Percentiles rank a stretch among this genome's conserved stretches.
Conservation (phyloP, 2,113 vertebrate genomes). For the Pagrus major region DNA sequence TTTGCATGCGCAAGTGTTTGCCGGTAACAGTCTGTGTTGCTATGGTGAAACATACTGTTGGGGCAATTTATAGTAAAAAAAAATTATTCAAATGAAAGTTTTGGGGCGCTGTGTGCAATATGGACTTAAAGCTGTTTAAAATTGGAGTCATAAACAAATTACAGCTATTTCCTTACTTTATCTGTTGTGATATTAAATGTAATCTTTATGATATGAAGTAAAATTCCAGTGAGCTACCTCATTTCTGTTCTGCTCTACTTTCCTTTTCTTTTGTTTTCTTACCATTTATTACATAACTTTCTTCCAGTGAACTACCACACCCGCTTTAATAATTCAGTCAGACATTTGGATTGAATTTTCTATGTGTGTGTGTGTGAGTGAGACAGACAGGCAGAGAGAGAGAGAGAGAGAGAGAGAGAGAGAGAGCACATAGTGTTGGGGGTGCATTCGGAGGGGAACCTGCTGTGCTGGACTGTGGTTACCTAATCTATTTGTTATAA, state of each 20-base stretch:
- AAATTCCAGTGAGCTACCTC: not conserved
- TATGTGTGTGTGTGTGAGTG: not conserved
- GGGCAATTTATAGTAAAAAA: not conserved
- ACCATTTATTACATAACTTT: conserved; percentile 29
- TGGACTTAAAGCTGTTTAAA: not conserved
- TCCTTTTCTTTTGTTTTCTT: not conserved
- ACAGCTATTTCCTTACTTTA: not conserved
- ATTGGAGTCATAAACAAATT: not conserved
- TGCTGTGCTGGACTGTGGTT: conserved; percentile 30
- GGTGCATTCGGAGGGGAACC: not conserved
- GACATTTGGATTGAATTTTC: conserved; percentile 58
- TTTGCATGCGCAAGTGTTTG: not conserved
- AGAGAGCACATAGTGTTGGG: too few relatives aligned
- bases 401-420: too few relatives aligned
- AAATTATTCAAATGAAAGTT: too few relatives aligned
- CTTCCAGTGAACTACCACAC: conserved; percentile 33
- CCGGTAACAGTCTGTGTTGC: not conserved
- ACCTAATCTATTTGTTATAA: conserved; percentile 50
- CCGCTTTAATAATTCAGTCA: conserved; percentile 24
- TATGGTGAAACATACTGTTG: not conserved
- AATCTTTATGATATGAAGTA: not conserved
- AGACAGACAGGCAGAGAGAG: too few relatives aligned
- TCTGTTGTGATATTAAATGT: not conserved
- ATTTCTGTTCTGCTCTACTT: not conserved
- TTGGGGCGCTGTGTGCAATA: not conserved